Percentiles rank a stretch among this genome's conserved stretches.
These are phyloP conservation scores for Ametastegia equiseti DNA, from an alignment of 2,888 invertebrate species.

Conservation along the genomic window DNA sequence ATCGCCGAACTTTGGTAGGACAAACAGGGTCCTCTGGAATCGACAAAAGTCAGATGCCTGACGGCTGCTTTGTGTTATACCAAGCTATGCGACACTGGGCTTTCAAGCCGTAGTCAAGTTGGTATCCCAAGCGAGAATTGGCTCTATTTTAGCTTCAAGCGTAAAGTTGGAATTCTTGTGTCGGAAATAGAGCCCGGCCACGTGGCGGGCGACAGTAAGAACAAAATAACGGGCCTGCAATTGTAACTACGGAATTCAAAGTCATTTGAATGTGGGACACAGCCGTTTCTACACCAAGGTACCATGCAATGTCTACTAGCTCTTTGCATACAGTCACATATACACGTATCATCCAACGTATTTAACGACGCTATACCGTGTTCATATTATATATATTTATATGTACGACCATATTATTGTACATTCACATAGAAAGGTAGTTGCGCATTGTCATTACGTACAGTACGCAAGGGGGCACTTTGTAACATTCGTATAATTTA, in stretches of 20 bases:
- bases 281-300: slow-evolving; percentile 3
- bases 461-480: slow-evolving; percentile 38
- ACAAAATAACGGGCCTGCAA: slow-evolving; percentile 25
- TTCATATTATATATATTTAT: neutral
- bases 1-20: neutral
- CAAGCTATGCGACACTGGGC: neutral
- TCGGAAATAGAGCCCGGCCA: slow-evolving; percentile 37
- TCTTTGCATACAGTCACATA: neutral
- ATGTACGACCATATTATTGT: slow-evolving; percentile 2
- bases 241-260: slow-evolving; percentile 36
- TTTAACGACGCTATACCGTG: slow-evolving; percentile 3
- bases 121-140: slow-evolving; percentile 11
- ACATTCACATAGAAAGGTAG: slow-evolving; percentile 25
- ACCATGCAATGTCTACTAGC: slow-evolving; percentile 9
- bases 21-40: slow-evolving; percentile 4
- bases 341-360: slow-evolving; percentile 5
- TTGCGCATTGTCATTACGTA: slow-evolving; percentile 41
- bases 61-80: neutral
- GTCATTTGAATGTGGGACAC: slow-evolving; percentile 38
- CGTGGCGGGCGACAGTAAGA: slow-evolving; percentile 31
- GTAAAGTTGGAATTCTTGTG: slow-evolving; percentile 31
- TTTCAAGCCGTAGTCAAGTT: neutral
- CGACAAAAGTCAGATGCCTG: slow-evolving; percentile 29
- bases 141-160: slow-evolving; percentile 35
- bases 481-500: slow-evolving; percentile 43